phyloP scores from a whole-genome alignment of 2,113 vertebrate genomes.

The Mohoua ochrocephala region DNA sequence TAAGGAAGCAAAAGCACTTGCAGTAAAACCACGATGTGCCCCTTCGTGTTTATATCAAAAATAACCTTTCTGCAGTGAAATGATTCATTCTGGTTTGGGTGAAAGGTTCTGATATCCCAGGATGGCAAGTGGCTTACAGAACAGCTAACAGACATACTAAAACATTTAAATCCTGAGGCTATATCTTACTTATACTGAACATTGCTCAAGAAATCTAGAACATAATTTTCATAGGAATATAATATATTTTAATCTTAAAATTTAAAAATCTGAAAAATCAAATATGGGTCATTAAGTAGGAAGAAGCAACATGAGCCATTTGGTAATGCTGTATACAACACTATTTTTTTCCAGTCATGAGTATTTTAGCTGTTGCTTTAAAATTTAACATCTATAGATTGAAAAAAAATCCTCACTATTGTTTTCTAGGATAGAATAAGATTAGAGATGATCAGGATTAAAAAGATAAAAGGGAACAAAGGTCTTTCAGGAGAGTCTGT shows the following conservation, averaged over 20 bases:
- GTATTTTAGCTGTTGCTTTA: neutral
- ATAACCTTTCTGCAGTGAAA: neutral
- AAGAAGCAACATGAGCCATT: neutral
- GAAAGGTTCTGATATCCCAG: neutral
- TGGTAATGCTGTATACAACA: neutral
- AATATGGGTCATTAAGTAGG: neutral
- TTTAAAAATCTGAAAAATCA: neutral
- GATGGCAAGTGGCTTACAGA: neutral
- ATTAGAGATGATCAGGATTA: neutral
- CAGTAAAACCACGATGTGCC: neutral
- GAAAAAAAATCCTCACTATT: neutral
- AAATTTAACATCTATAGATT: neutral
- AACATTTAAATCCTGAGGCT: neutral
- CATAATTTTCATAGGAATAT: neutral
- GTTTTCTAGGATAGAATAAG: neutral
- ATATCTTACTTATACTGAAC: neutral
- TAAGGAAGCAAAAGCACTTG: neutral
- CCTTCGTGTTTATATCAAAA: neutral
- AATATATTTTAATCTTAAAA: neutral
- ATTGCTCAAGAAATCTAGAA: neutral
- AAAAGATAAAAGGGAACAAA: neutral
- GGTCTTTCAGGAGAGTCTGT: neutral
- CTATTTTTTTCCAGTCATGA: neutral
- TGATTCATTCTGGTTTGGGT: neutral
- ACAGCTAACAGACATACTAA: neutral